A percentile compares a stretch with the other conserved stretches of the same genome.
These are phyloP conservation scores for Melanostoma mellinum DNA, from an alignment of 2,888 invertebrate species.

Conservation along the genomic window DNA sequence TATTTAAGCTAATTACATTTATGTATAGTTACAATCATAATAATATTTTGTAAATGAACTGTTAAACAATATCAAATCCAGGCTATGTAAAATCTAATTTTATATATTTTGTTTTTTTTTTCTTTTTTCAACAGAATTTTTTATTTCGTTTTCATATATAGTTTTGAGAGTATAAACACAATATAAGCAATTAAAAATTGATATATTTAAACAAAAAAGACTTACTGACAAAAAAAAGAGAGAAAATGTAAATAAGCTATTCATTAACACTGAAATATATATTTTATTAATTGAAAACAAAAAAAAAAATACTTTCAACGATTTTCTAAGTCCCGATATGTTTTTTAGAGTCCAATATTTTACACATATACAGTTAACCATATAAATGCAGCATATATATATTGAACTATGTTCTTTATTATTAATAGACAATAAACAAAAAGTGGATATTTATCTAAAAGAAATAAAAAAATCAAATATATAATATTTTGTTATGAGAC, in stretches of 20 bases:
- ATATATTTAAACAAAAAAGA: conserved; percentile 30
- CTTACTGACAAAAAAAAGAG: conserved; percentile 8
- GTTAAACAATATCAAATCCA: conserved; percentile 30
- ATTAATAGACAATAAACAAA: conserved; percentile 8
- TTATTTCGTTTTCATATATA: too few species aligned
- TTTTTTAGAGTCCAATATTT: conserved; percentile 20
- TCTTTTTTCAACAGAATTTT: too few species aligned
- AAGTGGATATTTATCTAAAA: background rate
- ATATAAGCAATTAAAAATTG: conserved; percentile 15
- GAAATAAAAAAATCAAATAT: background rate
- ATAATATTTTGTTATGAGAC: conserved; percentile 30
- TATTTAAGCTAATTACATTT: background rate
- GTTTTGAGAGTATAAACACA: background rate
- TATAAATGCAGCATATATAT: too few species aligned
- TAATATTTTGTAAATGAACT: conserved; percentile 44
- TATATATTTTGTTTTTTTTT: conserved; percentile 19
- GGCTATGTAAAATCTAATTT: conserved; percentile 68
- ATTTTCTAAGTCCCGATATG: conserved; percentile 59
- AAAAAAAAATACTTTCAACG: conserved; percentile 26
- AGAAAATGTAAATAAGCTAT: conserved; percentile 19
- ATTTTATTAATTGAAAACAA: background rate
- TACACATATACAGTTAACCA: background rate
- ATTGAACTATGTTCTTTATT: conserved; percentile 25
- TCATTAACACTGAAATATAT: background rate
- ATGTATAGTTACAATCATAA: conserved; percentile 9